phyloP scores from a whole-genome alignment of 2,888 invertebrate genomes.

The Hartigia nigra region DNA sequence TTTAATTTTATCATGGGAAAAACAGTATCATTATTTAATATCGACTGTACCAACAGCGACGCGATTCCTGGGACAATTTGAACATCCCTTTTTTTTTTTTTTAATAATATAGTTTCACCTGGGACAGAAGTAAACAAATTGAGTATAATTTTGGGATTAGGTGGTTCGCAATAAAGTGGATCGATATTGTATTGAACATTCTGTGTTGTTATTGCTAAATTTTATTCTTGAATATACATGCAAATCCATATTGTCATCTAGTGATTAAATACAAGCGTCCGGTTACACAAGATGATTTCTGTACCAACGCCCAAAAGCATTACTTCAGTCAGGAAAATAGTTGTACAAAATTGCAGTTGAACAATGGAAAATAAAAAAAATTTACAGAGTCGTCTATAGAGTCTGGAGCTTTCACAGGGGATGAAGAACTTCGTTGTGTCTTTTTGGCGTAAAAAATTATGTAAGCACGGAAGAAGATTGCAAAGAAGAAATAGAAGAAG shows the following conservation, averaged over 20 bases:
- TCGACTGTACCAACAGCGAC: background rate
- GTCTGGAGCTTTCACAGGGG: background rate
- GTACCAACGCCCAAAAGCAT: background rate
- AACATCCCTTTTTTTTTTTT: background rate
- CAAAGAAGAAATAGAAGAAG: slow-evolving; percentile 10
- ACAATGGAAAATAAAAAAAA: background rate
- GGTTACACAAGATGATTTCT: background rate
- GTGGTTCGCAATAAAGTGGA: background rate
- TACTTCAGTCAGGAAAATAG: background rate
- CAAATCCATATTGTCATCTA: background rate
- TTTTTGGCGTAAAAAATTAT: background rate
- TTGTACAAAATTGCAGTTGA: background rate
- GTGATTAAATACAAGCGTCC: background rate
- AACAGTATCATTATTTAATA: background rate
- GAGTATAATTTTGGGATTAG: background rate
- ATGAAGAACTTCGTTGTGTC: background rate
- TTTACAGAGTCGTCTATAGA: background rate
- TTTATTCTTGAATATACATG: background rate
- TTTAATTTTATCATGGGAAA: background rate
- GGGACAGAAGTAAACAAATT: background rate
- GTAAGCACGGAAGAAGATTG: background rate
- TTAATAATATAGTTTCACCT: background rate
- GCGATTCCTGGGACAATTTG: background rate
- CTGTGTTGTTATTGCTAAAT: background rate
- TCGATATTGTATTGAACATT: background rate